These are phyloP conservation scores for Brevipalpus yothersi DNA, from an alignment of 1,140 invertebrate genomes.

Conservation along the genomic window DNA sequence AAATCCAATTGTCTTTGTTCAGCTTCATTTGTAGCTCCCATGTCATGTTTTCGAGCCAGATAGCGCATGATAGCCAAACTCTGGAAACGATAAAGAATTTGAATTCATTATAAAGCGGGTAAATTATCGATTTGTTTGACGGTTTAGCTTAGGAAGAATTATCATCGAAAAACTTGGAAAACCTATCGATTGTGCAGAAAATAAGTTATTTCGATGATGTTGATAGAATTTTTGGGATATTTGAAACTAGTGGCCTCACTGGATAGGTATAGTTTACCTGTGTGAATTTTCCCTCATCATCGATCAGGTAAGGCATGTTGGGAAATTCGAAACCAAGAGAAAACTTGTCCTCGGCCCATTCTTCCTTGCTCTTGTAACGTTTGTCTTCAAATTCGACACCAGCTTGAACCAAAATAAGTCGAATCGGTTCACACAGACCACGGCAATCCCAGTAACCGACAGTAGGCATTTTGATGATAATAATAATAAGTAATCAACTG, in stretches of 20 bases:
- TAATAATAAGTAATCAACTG: too few species aligned
- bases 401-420: slow-evolving; percentile 41
- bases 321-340: slow-evolving; percentile 18
- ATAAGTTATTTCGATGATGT: too few species aligned
- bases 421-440: slow-evolving; percentile 36
- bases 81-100: background rate
- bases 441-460: slow-evolving; percentile 35
- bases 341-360: slow-evolving; percentile 17
- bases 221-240: background rate
- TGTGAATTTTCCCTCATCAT: slow-evolving; percentile 13
- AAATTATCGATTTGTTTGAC: too few species aligned
- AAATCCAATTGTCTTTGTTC: slow-evolving; percentile 23
- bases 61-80: slow-evolving; percentile 26
- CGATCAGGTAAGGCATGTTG: slow-evolving; percentile 17
- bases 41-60: slow-evolving; percentile 19
- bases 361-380: background rate
- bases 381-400: slow-evolving; percentile 39
- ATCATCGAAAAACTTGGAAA: too few species aligned
- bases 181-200: too few species aligned
- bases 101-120: background rate
- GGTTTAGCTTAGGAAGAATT: too few species aligned
- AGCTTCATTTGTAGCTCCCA: slow-evolving; percentile 20
- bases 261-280: slow-evolving; percentile 11
- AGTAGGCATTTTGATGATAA: background rate
- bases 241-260: background rate